phyloP scores from a whole-genome alignment of 2,888 invertebrate genomes.

The Trachelus tabidus region DNA sequence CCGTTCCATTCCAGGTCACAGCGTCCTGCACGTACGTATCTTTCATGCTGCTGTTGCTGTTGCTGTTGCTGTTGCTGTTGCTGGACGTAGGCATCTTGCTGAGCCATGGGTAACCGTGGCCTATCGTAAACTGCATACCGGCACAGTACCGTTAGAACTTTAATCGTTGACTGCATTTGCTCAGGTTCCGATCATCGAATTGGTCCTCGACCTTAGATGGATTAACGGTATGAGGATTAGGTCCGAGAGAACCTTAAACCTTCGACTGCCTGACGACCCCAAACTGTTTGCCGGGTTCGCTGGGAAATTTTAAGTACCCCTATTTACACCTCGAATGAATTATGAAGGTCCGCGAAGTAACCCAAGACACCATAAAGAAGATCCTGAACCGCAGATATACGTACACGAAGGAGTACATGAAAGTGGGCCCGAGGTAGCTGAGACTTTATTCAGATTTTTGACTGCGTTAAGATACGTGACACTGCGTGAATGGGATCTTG shows the following conservation, averaged over 20 bases:
- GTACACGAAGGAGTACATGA: neutral
- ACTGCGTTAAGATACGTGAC: neutral
- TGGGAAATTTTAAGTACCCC: neutral
- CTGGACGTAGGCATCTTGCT: neutral
- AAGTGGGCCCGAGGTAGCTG: neutral
- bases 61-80: conserved; percentile 14
- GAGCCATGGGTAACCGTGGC: neutral
- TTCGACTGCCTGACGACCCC: neutral
- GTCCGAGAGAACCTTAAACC: conserved; percentile 14
- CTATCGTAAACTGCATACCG: conserved; percentile 42
- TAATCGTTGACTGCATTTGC: conserved; percentile 38
- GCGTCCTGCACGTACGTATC: conserved; percentile 38
- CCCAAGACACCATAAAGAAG: neutral
- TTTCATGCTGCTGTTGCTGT: conserved; percentile 28
- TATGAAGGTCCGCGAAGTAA: neutral
- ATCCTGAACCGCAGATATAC: neutral
- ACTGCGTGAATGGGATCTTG: neutral
- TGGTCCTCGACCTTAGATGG: conserved; percentile 28
- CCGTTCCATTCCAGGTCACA: conserved; percentile 50
- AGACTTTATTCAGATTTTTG: neutral
- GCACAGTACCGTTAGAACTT: conserved; percentile 48
- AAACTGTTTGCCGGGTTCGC: neutral
- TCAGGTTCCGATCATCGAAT: conserved; percentile 46
- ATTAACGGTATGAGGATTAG: conserved; percentile 28
- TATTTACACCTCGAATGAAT: neutral